Evolutionary conservation across 2,797 vertebrate genomes (phyloP), one percentile per base, ranked within the genome.

Genomic region (Danio aesculapii): DNA sequence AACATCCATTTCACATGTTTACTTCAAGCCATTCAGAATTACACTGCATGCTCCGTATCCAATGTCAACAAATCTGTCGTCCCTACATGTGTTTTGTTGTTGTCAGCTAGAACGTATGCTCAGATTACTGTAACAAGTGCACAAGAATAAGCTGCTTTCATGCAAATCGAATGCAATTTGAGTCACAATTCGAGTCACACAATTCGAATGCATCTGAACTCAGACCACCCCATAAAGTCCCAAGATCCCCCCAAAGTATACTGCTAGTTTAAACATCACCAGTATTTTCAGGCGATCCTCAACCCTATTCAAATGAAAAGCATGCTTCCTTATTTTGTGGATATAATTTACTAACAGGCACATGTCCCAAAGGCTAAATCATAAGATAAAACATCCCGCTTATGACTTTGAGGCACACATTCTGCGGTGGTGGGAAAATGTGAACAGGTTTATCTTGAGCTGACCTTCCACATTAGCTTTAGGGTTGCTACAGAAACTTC

Each of bases 391-490:
- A 3, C 47, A 3, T 50, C 8, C 16, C 50, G 13, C 5, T 30
- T 13, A 0, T 68, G 47, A 30, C 7, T 41, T 21, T 30, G 52
- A 44, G 13, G 39, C 3, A 19, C 68, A 69, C 67, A 41, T 49
- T 16, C 8, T 52, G 47, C 21, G 39, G 17, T 14, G 41, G 50
- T 55, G 6, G 19, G 50, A 41, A 75, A 19, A 64, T 55, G 14
- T 43, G 9, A 46, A 59, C 43, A 77, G 44, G 53, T 68, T 59
- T n/a, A 47, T 19, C 52, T 58, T 77, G 4, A 39, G 50, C 9
- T n/a, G 41, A 67, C 19, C 19, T 68, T 68, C 49, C n/a, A 11
- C 43, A 52, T 61, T 5, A 75, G 47, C 43, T 62, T 61, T 5
- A 75, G 47, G 0, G 4, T 50, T 43, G 16, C 55, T 55, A 43